These are phyloP conservation scores for Eudyptes chrysolophus DNA, from an alignment of 2,113 vertebrate species.

Conservation along the genomic window DNA sequence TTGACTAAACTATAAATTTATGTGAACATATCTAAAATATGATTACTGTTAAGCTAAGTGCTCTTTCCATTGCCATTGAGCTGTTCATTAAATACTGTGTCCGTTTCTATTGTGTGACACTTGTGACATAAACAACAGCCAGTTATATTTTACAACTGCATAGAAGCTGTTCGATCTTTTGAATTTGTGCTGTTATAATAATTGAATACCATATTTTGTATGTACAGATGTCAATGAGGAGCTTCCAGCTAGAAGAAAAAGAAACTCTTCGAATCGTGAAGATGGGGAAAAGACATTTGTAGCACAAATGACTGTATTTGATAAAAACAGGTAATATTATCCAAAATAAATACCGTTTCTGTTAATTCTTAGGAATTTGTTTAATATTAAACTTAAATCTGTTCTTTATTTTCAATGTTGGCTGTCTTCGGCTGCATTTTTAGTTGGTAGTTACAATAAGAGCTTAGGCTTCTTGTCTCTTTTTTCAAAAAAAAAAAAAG, in stretches of 20 bases:
- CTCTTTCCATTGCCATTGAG: not conserved
- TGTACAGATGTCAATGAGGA: conserved; percentile 90
- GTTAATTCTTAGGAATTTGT: not conserved
- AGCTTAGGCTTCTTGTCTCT: not conserved
- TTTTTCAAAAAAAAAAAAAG: not conserved
- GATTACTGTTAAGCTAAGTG: not conserved
- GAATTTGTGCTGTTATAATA: not conserved
- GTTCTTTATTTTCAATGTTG: not conserved
- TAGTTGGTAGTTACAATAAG: not conserved
- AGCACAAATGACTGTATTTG: conserved; percentile 98
- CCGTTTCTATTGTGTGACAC: not conserved
- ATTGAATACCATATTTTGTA: not conserved
- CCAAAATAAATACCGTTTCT: not conserved
- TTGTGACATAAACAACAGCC: not conserved
- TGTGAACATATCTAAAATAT: not conserved
- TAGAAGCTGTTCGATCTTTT: not conserved
- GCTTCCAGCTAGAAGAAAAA: conserved; percentile 89
- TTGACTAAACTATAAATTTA: not conserved
- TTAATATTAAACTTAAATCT: not conserved
- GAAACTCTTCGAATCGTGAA: conserved; percentile 87
- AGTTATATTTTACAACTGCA: not conserved
- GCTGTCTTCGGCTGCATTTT: not conserved
- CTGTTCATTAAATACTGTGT: not conserved
- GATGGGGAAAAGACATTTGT: conserved; percentile 92
- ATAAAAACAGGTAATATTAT: conserved; percentile 93